Evolutionary conservation across 2,113 vertebrate genomes (phyloP), one percentile per base, ranked within the genome.

Genomic region (Psophia crepitans): DNA sequence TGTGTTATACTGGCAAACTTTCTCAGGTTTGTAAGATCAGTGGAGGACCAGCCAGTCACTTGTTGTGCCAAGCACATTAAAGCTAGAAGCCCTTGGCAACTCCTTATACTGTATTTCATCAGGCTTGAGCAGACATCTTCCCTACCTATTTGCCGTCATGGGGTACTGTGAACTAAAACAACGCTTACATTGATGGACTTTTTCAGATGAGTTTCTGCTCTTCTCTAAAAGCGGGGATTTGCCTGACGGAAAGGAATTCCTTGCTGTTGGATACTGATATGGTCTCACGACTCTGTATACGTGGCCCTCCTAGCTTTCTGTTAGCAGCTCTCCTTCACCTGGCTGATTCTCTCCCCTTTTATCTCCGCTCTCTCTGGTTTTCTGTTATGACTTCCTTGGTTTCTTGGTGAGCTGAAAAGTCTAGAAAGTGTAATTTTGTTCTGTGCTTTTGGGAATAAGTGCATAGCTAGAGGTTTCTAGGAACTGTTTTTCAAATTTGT

Each of bases 171-270:
- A 87, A 77, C 78, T 79, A 65, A 79, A 95, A 73, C 58, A 92
- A 33, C 5, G 4, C 84, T 87, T 86, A 58, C 69, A 70, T 81
- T 90, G 22, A 41, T 74, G 39, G 37, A 41, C 51, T 46, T 51
- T 81, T 94, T 66, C 60, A 68, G 53, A 60, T 71, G 30, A n/a
- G 43, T 95, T 92, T 94, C 71, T 94, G 48, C 48, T 71, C 28
- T 61, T 78, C 58, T 90, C 46, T 80, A 70, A 81, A 64, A 87
- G 56, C 64, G 82, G 33, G 21, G 1, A 48, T 89, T 96, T 87
- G 41, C 65, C 53, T 93, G 76, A 84, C 9, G 5, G 84, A 96
- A 96, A 76, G 77, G 77, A 95, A 89, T 95, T 96, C 83, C 74
- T 89, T 87, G 39, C 64, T 17, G 53, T 19, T 19, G 2, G 58